Evolutionary conservation across 2,797 vertebrate species (phyloP), one percentile per base, ranked within the genome.

Genomic region (Thripadectes ignobilis): DNA sequence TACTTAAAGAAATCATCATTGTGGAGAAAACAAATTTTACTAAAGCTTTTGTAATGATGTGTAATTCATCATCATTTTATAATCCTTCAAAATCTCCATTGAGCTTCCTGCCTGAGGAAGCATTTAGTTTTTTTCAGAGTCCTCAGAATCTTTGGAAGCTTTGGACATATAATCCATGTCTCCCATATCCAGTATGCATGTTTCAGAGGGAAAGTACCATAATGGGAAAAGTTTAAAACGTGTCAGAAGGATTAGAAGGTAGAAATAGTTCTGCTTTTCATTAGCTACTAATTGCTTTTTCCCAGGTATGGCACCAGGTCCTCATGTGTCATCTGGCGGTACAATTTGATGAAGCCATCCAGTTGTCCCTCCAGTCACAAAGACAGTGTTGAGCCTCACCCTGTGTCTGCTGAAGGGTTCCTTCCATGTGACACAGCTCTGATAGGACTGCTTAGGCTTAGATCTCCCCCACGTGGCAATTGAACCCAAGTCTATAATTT

Each of bases 381-480:
- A 75, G 67, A 54, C 27, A 49, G 19, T 8, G 24, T 3, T 0
- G 0, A 87, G 16, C 72, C 29, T 77, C 48, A 62, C 39, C 58
- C 39, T 41, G 45, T 0, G 0, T 14, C 45, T 75, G 77, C 61
- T 84, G 63, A 75, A 79, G 57, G 61, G 54, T 57, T 89, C n/a
- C 66, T 85, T 59, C 38, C 10, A 5, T 3, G 18, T 73, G 45
- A 52, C 38, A 77, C 13, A 65, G 77, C 30, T 62, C 72, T 76
- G 36, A 51, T 3, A 66, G 18, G 49, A 54, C 84, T 65, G 22
- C 34, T 88, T 36, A 71, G 84, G 63, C 66, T 83, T 86, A 95
- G 49, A 59, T 88, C 88, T 96, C 93, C 84, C 80, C 54, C 88
- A 80, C 1, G 59, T 85, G 91, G 94, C 78, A 96, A 92, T 58